Percentiles rank a stretch among this genome's conserved stretches.
These are phyloP conservation scores for Falco peregrinus DNA, from an alignment of 2,797 vertebrate species.

Conservation along the genomic window DNA sequence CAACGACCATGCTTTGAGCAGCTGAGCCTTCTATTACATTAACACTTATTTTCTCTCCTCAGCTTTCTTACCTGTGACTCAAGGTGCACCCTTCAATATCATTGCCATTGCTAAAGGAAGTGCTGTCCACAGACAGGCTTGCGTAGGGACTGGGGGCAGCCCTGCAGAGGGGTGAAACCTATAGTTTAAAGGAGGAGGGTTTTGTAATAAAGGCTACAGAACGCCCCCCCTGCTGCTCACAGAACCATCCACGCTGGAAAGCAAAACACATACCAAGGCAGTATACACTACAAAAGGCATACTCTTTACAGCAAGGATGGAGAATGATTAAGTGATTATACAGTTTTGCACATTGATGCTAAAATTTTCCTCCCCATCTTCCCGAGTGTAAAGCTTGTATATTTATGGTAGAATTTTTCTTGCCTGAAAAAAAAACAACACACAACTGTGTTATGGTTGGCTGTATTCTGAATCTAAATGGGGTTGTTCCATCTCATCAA, in stretches of 20 bases:
- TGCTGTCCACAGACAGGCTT: not conserved
- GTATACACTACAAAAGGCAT: not conserved
- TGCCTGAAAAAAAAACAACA: not conserved
- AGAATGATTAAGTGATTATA: not conserved
- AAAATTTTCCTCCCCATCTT: not conserved
- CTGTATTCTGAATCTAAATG: not conserved
- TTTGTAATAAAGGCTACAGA: not conserved
- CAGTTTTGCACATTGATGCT: not conserved
- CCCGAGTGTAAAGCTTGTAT: not conserved
- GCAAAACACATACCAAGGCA: not conserved
- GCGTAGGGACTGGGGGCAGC: not conserved
- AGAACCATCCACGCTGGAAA: not conserved
- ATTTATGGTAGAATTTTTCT: not conserved
- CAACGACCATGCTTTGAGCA: not conserved
- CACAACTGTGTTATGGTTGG: accelerated
- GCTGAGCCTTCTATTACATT: not conserved
- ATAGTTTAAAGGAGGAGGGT: not conserved
- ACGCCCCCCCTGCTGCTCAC: not conserved
- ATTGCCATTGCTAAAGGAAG: not conserved
- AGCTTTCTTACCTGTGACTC: not conserved
- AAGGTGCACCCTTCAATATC: not conserved
- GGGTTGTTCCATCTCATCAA: not conserved
- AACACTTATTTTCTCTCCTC: not conserved
- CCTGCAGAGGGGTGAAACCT: not conserved
- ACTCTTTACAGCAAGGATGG: not conserved